Conservation (phyloP, 2,888 invertebrate genomes). For the Acrobasis repandana region DNA sequence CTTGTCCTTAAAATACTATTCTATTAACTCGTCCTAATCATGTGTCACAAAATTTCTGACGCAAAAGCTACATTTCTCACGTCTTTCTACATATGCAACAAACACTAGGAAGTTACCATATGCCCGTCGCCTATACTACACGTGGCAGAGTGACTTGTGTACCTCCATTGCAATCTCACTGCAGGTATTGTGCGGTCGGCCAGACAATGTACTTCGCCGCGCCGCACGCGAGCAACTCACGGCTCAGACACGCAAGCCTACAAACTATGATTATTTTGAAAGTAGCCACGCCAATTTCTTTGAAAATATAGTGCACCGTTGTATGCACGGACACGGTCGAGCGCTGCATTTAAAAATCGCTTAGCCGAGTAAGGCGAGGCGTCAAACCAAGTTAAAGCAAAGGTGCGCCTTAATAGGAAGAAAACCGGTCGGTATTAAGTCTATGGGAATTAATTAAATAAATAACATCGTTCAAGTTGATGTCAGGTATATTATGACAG, state of each 20-base stretch:
- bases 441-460: constrained; percentile 3
- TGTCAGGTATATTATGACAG: constrained; percentile 12
- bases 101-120: background rate
- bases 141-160: background rate
- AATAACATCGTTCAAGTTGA: constrained; percentile 7
- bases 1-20: no score
- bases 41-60: no score
- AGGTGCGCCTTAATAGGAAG: constrained; percentile 14
- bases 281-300: constrained; percentile 13
- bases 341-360: constrained; percentile 7
- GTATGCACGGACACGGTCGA: background rate
- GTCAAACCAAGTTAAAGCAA: constrained; percentile 6
- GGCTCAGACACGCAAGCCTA: constrained; percentile 9
- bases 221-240: constrained; percentile 10
- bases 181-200: constrained; percentile 1
- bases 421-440: constrained; percentile 3
- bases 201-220: background rate
- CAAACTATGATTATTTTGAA: constrained; percentile 20
- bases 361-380: constrained; percentile 8
- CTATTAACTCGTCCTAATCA: no score
- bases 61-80: no score
- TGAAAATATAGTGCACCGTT: constrained; percentile 7
- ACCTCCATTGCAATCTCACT: constrained; percentile 6
- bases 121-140: background rate
- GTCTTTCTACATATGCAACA: no score